Percentiles rank a stretch among this genome's conserved stretches.
phyloP scores from a whole-genome alignment of 2,113 vertebrate species.

The Donacobius atricapilla region DNA sequence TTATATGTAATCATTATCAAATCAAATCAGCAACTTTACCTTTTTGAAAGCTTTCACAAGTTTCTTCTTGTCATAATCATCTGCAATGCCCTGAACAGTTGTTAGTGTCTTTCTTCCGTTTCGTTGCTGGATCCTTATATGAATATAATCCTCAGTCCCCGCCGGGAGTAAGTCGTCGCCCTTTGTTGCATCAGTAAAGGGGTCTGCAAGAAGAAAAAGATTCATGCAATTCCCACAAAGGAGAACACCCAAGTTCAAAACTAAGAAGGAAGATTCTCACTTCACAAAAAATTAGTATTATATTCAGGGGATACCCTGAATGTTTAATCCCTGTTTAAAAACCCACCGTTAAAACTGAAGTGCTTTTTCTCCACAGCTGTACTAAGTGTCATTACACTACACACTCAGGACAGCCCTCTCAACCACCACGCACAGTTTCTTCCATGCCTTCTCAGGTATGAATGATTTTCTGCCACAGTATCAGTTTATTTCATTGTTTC shows the following conservation, averaged over 20 bases:
- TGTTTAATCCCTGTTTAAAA: background rate
- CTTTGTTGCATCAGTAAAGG: conserved; percentile 95
- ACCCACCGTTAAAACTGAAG: background rate
- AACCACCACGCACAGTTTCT: fast-evolving
- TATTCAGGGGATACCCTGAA: background rate
- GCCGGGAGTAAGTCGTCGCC: conserved; percentile 88
- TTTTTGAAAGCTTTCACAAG: conserved; percentile 92
- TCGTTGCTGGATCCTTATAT: conserved; percentile 90
- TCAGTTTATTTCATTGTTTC: background rate
- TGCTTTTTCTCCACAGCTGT: background rate
- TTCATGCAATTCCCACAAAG: background rate
- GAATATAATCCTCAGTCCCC: conserved; percentile 90
- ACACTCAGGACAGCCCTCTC: background rate
- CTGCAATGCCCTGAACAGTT: conserved; percentile 86
- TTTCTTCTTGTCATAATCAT: conserved; percentile 92
- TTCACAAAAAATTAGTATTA: background rate
- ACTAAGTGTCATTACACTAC: background rate
- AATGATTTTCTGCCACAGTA: background rate
- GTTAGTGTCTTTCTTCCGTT: conserved; percentile 89
- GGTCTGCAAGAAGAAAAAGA: conserved; percentile 69
- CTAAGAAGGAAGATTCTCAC: background rate
- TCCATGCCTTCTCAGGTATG: background rate
- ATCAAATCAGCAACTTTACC: conserved; percentile 56
- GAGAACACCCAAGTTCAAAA: background rate
- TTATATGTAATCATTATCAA: background rate